Evolutionary conservation across 2,888 invertebrate genomes (phyloP).

Genomic region (Ceratothoa steindachneri): DNA sequence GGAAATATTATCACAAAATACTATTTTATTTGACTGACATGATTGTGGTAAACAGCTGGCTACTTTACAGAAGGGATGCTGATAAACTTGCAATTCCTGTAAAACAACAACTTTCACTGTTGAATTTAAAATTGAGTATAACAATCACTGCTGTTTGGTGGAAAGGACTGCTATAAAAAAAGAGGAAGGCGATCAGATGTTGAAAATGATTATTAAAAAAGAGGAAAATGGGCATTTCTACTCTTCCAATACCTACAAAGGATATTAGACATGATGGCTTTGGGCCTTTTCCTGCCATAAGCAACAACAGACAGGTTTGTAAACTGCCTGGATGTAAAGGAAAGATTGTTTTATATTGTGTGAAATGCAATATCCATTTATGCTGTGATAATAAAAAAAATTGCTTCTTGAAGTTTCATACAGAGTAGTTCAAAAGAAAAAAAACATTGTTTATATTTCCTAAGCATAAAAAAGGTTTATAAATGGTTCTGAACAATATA

Average conservation of each 20-base stretch:
- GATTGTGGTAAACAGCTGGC: slow-evolving; percentile 19
- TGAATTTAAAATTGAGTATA: background rate
- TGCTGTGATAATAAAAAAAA: too few species aligned
- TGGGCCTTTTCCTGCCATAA: background rate
- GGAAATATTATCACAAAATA: slow-evolving; percentile 11
- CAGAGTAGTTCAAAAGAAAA: background rate
- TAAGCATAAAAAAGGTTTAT: too few species aligned
- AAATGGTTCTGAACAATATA: too few species aligned
- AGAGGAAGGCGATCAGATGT: too few species aligned
- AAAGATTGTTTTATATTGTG: background rate
- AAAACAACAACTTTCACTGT: background rate
- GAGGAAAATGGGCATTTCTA: background rate
- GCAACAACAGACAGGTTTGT: background rate
- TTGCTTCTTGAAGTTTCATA: too few species aligned
- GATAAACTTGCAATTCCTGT: background rate
- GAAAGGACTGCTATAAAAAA: too few species aligned
- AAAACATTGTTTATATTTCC: too few species aligned
- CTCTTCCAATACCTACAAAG: too few species aligned
- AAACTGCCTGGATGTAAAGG: background rate
- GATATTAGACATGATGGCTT: background rate
- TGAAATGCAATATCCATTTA: background rate
- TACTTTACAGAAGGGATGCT: slow-evolving; percentile 9
- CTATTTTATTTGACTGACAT: slow-evolving; percentile 23
- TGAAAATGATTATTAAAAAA: too few species aligned
- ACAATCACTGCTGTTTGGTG: background rate